Evolutionary conservation across 2,113 vertebrate genomes (phyloP).

Genomic region (Notarius lentiginosus): DNA sequence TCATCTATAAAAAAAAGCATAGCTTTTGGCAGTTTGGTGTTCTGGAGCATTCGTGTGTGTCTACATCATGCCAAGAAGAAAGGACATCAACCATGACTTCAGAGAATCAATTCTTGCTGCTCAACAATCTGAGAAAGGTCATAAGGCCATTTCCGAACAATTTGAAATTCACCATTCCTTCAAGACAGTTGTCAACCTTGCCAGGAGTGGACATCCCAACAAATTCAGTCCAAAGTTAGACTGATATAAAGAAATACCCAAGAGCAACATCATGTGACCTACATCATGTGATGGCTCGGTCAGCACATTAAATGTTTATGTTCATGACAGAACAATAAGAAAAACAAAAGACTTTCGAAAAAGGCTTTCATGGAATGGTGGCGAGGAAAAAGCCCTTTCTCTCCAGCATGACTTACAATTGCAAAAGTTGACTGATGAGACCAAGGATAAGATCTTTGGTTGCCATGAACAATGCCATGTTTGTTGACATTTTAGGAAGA

Average conservation of each 20-base stretch:
- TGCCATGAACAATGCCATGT: not conserved
- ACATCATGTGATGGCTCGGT: not conserved
- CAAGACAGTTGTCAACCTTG: not conserved
- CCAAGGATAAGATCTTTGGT: not conserved
- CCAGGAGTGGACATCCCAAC: too few relatives aligned
- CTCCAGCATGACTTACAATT: not conserved
- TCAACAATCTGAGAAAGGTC: too few relatives aligned
- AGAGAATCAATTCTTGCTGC: too few relatives aligned
- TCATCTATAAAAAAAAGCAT: too few relatives aligned
- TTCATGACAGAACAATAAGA: not conserved
- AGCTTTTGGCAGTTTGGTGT: too few relatives aligned
- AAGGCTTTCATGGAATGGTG: not conserved
- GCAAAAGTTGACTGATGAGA: not conserved
- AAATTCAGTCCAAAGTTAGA: too few relatives aligned
- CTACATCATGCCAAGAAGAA: too few relatives aligned
- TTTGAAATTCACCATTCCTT: not conserved
- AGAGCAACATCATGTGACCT: not conserved
- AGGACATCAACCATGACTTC: too few relatives aligned
- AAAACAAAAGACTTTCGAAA: not conserved
- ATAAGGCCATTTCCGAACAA: not conserved
- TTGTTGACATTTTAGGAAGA: not conserved
- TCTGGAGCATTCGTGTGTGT: too few relatives aligned
- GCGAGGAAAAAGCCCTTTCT: not conserved
- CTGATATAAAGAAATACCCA: not conserved
- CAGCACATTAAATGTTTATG: not conserved